Conservation (phyloP, 2,888 invertebrate genomes). For the Pediacus dermestoides region DNA sequence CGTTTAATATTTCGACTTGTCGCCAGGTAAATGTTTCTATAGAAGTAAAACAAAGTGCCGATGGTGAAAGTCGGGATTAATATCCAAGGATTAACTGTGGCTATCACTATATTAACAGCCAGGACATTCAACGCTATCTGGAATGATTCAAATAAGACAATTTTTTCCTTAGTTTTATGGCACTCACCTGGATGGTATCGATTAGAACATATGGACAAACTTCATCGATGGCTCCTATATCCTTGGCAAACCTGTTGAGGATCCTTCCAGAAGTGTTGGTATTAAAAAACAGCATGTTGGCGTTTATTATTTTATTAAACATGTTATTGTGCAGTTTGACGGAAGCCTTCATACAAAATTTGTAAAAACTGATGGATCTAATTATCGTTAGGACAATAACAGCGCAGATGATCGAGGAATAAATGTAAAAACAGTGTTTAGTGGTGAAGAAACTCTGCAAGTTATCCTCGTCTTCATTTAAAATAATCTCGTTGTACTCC, state of each 20-base stretch:
- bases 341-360: constrained; percentile 54
- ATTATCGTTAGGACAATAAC: constrained; percentile 47
- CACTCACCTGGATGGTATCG: constrained; percentile 49
- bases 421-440: constrained; percentile 33
- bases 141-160: constrained; percentile 12
- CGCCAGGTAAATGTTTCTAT: constrained; percentile 65
- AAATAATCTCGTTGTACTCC: constrained; percentile 18
- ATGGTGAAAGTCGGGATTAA: constrained; percentile 64
- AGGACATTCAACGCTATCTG: constrained; percentile 55
- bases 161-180: neutral
- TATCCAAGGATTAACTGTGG: constrained; percentile 67
- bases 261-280: constrained; percentile 61
- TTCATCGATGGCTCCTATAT: constrained; percentile 60
- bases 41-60: constrained; percentile 59
- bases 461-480: constrained; percentile 12
- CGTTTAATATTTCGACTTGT: constrained; percentile 73
- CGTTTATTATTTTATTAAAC: constrained; percentile 55
- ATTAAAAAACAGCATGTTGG: constrained; percentile 67
- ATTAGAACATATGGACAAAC: constrained; percentile 51
- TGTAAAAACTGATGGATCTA: constrained; percentile 54
- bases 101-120: constrained; percentile 70
- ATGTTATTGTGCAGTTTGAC: constrained; percentile 55
- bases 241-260: constrained; percentile 69
- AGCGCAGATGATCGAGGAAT: constrained; percentile 28
- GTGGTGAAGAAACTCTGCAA: constrained; percentile 25